Evolutionary conservation across 2,888 invertebrate genomes (phyloP).

Genomic region (Oscheius sp.): DNA sequence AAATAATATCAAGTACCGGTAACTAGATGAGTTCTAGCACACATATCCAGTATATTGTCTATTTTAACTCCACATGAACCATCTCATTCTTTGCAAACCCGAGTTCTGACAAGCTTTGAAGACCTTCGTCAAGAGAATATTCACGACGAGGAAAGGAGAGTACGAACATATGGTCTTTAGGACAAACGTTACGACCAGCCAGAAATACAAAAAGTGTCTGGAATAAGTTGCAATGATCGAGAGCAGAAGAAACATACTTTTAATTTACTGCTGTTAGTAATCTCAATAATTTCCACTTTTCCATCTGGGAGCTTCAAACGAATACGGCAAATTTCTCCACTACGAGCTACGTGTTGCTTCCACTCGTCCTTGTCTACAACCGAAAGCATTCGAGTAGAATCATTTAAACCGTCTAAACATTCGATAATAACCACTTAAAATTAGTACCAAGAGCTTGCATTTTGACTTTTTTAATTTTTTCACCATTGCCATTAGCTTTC

Average conservation of each 20-base stretch:
- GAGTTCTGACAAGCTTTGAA: slow-evolving; percentile 44
- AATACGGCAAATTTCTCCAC: slow-evolving; percentile 23
- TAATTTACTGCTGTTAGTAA: slow-evolving; percentile 39
- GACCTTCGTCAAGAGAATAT: slow-evolving; percentile 42
- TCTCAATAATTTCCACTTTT: slow-evolving; percentile 30
- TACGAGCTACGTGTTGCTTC: slow-evolving; percentile 36
- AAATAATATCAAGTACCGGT: slow-evolving; percentile 5
- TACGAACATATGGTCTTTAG: slow-evolving; percentile 44
- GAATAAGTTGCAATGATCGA: slow-evolving; percentile 21
- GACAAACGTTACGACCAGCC: slow-evolving; percentile 39
- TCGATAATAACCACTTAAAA: background rate
- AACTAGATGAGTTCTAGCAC: slow-evolving; percentile 4
- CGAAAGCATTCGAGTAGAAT: slow-evolving; percentile 41
- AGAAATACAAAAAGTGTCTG: slow-evolving; percentile 58
- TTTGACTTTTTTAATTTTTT: slow-evolving; percentile 4
- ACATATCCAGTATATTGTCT: background rate
- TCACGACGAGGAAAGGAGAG: slow-evolving; percentile 58
- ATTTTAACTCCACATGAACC: slow-evolving; percentile 58
- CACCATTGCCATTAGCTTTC: background rate
- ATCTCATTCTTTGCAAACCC: slow-evolving; percentile 57
- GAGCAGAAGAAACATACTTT: slow-evolving; percentile 27
- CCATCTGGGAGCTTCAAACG: slow-evolving; percentile 42
- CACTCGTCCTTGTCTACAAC: slow-evolving; percentile 52
- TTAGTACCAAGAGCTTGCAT: background rate
- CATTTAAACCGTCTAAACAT: slow-evolving; percentile 38